A percentile compares a stretch with the other conserved stretches of the same genome.
Conservation (phyloP, 2,113 vertebrate genomes). For the Chaetodon auriga region DNA sequence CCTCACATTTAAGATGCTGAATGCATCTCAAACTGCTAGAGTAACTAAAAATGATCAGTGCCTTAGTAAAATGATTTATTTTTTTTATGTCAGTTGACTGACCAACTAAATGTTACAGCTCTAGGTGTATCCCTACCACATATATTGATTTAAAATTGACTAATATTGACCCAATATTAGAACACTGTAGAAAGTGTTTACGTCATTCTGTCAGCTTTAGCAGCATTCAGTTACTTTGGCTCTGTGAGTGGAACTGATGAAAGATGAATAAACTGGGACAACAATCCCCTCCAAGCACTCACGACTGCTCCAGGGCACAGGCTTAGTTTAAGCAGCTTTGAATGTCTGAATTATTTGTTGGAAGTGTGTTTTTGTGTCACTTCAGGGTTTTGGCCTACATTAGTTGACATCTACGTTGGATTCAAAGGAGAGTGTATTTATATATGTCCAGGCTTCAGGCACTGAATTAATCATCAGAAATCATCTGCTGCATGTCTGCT, state of each 20-base stretch:
- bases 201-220: not conserved
- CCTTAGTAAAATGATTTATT: no score
- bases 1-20: no score
- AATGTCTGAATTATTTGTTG: slow-evolving; percentile 15
- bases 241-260: not conserved
- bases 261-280: slow-evolving; percentile 1
- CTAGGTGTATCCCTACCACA: not conserved
- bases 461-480: not conserved
- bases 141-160: not conserved
- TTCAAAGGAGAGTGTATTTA: not conserved
- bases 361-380: slow-evolving; percentile 8
- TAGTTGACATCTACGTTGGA: not conserved
- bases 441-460: not conserved
- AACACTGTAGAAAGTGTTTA: not conserved
- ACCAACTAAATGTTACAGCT: no score
- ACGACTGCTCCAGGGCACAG: not conserved
- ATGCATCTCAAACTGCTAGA: no score
- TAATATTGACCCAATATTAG: not conserved
- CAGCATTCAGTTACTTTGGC: not conserved
- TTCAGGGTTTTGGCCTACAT: slow-evolving; percentile 6
- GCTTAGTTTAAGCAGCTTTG: slow-evolving; percentile 31
- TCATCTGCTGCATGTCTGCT: not conserved
- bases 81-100: no score
- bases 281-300: not conserved
- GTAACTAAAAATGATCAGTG: no score